Percentiles rank a stretch among this genome's conserved stretches.
Conservation (phyloP, 2,888 invertebrate genomes). For the Lasioglossum morio region DNA sequence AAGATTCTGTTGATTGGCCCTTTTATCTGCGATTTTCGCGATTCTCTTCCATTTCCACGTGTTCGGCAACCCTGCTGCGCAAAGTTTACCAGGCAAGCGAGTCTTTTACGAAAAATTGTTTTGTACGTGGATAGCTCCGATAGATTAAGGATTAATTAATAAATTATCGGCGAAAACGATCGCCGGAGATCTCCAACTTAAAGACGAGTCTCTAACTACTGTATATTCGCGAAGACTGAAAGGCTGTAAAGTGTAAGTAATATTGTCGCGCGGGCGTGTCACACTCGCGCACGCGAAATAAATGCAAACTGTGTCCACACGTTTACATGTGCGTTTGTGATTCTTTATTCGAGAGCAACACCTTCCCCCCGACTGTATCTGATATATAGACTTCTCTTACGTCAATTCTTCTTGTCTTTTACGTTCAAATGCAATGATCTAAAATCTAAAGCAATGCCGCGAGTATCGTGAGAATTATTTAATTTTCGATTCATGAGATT, state of each 20-base stretch:
- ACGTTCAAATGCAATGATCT: not conserved
- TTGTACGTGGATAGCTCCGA: not conserved
- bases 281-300: constrained; percentile 71
- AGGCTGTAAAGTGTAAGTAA: constrained; percentile 79
- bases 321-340: constrained; percentile 42
- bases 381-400: not conserved
- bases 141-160: not conserved
- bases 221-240: constrained; percentile 84
- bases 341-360: constrained; percentile 32
- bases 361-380: not conserved
- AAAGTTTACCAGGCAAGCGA: not conserved
- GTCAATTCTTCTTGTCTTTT: not conserved
- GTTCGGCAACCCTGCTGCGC: not conserved
- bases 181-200: not conserved
- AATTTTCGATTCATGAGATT: not conserved
- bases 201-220: constrained; percentile 74
- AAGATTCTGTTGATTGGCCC: not conserved
- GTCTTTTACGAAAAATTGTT: not conserved
- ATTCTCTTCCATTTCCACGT: not conserved
- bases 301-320: constrained; percentile 72
- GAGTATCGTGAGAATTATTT: not conserved
- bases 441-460: not conserved
- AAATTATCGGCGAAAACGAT: not conserved
- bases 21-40: not conserved
- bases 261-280: constrained; percentile 61